phyloP scores from a whole-genome alignment of 2,113 vertebrate species.

The Dissostichus mawsoni region DNA sequence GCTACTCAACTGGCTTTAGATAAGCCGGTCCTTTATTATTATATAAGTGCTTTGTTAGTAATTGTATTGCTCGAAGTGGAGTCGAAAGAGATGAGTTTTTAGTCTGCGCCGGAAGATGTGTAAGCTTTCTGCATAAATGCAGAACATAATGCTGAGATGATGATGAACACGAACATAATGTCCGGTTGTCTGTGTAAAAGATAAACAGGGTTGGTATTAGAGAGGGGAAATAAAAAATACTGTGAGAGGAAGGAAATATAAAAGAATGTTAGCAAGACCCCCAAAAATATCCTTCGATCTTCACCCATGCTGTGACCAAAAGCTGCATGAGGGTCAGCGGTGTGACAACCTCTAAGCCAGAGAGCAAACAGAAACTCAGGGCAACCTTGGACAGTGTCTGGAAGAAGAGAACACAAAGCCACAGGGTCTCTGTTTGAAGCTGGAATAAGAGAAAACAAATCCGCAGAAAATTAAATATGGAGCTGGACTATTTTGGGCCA shows the following conservation, averaged over 20 bases:
- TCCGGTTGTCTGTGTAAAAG: background rate
- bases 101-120: too few species aligned
- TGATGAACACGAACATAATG: conserved; percentile 10
- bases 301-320: conserved; percentile 56
- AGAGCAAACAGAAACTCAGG: conserved; percentile 42
- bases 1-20: too few species aligned
- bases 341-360: conserved; percentile 28
- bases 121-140: too few species aligned
- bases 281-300: conserved; percentile 25
- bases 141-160: background rate
- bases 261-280: conserved; percentile 18
- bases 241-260: background rate
- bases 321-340: conserved; percentile 35
- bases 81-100: too few species aligned
- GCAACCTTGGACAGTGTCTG: conserved; percentile 45
- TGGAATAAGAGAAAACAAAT: conserved; percentile 14
- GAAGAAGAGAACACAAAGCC: conserved; percentile 57
- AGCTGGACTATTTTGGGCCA: conserved; percentile 1
- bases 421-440: conserved; percentile 47
- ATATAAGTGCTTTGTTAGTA: too few species aligned
- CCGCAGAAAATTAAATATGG: background rate
- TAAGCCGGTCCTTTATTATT: too few species aligned
- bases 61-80: too few species aligned
- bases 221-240: background rate
- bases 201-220: background rate